A percentile compares a stretch with the other conserved stretches of the same genome.
Conservation (phyloP, 2,113 vertebrate genomes). For the Tachysurus vachellii region DNA sequence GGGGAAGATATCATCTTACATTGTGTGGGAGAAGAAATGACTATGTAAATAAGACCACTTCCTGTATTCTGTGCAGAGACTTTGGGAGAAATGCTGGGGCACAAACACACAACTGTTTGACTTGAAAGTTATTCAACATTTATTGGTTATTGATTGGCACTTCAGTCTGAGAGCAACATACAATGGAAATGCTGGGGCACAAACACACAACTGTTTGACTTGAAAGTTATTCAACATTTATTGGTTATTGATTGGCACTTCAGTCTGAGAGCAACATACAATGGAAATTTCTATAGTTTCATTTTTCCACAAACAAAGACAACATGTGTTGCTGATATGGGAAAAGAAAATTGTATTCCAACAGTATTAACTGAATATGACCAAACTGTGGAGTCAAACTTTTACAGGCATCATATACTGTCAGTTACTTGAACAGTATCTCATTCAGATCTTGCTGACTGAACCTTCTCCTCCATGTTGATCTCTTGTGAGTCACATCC, state of each 20-base stretch:
- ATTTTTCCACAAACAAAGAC: conserved; percentile 7
- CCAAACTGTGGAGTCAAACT: not conserved
- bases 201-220: not conserved
- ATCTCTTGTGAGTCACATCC: conserved; percentile 26
- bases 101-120: not conserved
- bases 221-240: not conserved
- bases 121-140: not conserved
- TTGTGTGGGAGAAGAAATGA: not conserved
- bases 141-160: not conserved
- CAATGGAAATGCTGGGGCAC: not conserved
- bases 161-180: not conserved
- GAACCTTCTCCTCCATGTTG: conserved; percentile 43
- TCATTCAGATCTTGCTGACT: conserved; percentile 25
- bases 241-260: not conserved
- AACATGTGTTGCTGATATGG: not conserved
- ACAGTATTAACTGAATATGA: not conserved
- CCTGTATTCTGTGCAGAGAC: not conserved
- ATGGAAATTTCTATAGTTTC: not conserved
- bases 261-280: not conserved
- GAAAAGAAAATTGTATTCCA: not conserved
- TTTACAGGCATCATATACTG: not conserved
- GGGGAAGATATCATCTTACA: not conserved
- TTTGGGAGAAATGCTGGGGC: not conserved
- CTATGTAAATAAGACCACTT: not conserved
- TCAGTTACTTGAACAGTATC: not conserved